Evolutionary conservation across 2,888 invertebrate species (phyloP), one percentile per base, ranked within the genome.

Genomic region (Pristionchus japonicus): DNA sequence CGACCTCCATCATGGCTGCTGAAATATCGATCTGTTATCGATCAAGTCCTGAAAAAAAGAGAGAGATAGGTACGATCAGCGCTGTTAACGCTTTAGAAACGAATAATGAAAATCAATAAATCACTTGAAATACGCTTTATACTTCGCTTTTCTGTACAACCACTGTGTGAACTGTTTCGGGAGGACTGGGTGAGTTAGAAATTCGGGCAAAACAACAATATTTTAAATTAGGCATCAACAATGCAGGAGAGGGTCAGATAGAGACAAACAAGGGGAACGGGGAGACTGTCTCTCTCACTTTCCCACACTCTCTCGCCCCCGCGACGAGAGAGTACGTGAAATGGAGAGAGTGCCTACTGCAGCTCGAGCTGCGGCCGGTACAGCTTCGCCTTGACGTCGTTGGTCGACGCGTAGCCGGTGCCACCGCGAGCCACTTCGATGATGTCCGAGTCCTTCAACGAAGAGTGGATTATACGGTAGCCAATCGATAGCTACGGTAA

Each of bases 351-450:
- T 43, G 40, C 31, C 61, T 84, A 92, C 70, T 92, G 92, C 27
- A 91, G 85, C 61, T 90, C 93, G 37, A 93, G 89, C 64, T 93
- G 93, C 0, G 93, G 93, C 61, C 93, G 90, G 83, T 92, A 89
- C 13, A 93, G 89, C 86, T 93, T 93, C 23, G 93, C 93, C 84
- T 93, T 92, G 40, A 93, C 91, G 80, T 93, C 91, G 89, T 94
- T 94, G 3, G 94, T 94, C 20, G 93, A 93, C 20, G 94, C 90
- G 82, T 90, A 92, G 34, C 92, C 92, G 34, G 92, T 92, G 74
- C 92, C 98, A 93, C 99, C 99, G 97, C 98, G 96, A 95, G 98
- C 97, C 93, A 99, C 95, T 9, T 96, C 96, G 94, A 99, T 98
- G 47, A 99, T 97, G 94, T 99, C 99, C 92, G 96, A 97, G 90